A percentile compares a stretch with the other conserved stretches of the same genome.
These are phyloP conservation scores for Sorex fumeus DNA, from an alignment of 2,113 vertebrate species.

Conservation along the genomic window DNA sequence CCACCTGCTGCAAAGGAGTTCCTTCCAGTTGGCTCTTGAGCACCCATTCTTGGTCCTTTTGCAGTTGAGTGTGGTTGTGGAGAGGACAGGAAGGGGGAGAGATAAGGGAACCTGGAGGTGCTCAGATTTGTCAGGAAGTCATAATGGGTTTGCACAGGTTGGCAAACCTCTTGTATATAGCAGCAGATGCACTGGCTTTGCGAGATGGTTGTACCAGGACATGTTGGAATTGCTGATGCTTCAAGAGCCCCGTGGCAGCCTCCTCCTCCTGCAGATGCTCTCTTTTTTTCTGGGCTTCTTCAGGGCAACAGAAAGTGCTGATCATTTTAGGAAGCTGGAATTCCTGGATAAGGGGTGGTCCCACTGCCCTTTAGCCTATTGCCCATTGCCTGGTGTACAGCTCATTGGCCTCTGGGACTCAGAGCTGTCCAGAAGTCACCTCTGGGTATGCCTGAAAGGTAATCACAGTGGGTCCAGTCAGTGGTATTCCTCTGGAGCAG, in stretches of 20 bases:
- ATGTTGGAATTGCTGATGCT: conserved; percentile 60
- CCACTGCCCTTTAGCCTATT: background rate
- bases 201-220: conserved; percentile 41
- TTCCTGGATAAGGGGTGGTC: background rate
- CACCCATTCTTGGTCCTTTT: conserved; percentile 59
- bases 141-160: conserved; percentile 19
- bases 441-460: background rate
- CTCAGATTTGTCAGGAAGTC: conserved; percentile 53
- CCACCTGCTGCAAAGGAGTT: conserved; percentile 62
- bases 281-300: conserved; percentile 60
- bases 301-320: conserved; percentile 60
- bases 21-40: conserved; percentile 73
- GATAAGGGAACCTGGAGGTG: conserved; percentile 4
- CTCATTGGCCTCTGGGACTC: background rate
- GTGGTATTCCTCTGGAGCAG: background rate
- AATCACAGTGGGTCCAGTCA: background rate
- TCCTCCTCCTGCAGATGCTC: conserved; percentile 46
- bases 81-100: background rate
- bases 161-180: conserved; percentile 47
- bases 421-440: background rate
- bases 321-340: conserved; percentile 13
- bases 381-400: background rate
- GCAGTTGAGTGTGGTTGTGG: conserved; percentile 37
- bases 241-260: conserved; percentile 14
- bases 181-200: conserved; percentile 77